phyloP scores from a whole-genome alignment of 2,113 vertebrate genomes.

The Edolisoma coerulescens region DNA sequence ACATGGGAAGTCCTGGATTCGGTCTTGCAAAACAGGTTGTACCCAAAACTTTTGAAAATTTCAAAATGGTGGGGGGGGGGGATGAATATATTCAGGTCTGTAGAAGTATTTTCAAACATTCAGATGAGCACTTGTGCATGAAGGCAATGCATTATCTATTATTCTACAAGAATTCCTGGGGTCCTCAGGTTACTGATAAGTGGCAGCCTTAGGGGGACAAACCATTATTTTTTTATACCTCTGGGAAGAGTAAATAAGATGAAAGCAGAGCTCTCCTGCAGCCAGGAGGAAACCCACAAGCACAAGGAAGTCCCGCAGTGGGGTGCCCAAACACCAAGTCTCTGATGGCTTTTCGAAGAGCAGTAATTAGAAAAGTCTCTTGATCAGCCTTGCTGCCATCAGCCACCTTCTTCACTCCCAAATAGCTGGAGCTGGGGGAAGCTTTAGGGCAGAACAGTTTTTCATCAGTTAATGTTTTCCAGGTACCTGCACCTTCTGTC shows the following conservation, averaged over 20 bases:
- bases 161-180: not conserved
- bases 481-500: not conserved
- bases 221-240: not conserved
- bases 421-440: not conserved
- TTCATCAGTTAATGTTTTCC: not conserved
- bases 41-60: not conserved
- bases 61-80: not conserved
- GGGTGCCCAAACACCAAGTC: not conserved
- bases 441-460: not conserved
- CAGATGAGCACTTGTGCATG: not conserved
- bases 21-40: not conserved
- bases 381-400: not conserved
- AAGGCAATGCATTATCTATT: not conserved
- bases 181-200: not conserved
- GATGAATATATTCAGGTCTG: not conserved
- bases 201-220: not conserved
- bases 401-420: not conserved
- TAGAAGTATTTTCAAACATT: not conserved
- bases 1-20: not conserved
- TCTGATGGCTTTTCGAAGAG: not conserved
- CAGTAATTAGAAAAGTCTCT: not conserved
- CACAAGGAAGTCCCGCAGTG: not conserved
- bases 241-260: not conserved
- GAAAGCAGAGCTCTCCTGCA: not conserved
- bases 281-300: not conserved